Conservation (phyloP, 2,113 vertebrate species). For the Channa argus region DNA sequence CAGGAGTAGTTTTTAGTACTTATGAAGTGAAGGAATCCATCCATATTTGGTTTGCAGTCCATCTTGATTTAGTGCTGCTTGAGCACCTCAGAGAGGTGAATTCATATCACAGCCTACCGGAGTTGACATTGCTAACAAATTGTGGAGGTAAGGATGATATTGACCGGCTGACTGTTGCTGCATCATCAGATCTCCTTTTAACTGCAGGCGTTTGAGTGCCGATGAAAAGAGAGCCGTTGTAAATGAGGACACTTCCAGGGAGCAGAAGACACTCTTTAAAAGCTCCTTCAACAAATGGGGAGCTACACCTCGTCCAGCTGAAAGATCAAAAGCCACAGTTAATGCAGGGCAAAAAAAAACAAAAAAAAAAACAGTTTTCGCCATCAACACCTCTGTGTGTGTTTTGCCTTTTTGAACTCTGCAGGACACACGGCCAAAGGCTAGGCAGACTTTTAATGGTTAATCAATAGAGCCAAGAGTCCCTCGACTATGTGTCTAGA, state of each 20-base stretch:
- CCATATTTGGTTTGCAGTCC: background rate
- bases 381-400: slow-evolving; percentile 50
- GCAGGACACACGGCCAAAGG: slow-evolving; percentile 61
- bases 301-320: slow-evolving; percentile 28
- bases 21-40: background rate
- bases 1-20: too few relatives aligned
- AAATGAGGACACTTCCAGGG: slow-evolving; percentile 37
- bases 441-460: slow-evolving; percentile 73
- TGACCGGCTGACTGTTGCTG: slow-evolving; percentile 4
- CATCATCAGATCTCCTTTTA: slow-evolving; percentile 26
- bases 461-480: slow-evolving; percentile 77
- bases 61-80: background rate
- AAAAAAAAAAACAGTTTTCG: slow-evolving; percentile 54
- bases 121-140: slow-evolving; percentile 6
- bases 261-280: slow-evolving; percentile 28
- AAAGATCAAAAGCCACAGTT: slow-evolving; percentile 61
- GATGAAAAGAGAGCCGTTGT: slow-evolving; percentile 14
- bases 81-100: background rate
- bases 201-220: slow-evolving; percentile 26
- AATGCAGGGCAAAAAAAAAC: slow-evolving; percentile 53
- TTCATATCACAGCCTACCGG: background rate
- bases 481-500: slow-evolving; percentile 55
- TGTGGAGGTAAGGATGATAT: background rate
- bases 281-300: slow-evolving; percentile 32
- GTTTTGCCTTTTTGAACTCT: slow-evolving; percentile 53